Percentiles rank a stretch among this genome's conserved stretches.
These are phyloP conservation scores for Acanthosoma haemorrhoidale DNA, from an alignment of 2,888 invertebrate species.

Conservation along the genomic window DNA sequence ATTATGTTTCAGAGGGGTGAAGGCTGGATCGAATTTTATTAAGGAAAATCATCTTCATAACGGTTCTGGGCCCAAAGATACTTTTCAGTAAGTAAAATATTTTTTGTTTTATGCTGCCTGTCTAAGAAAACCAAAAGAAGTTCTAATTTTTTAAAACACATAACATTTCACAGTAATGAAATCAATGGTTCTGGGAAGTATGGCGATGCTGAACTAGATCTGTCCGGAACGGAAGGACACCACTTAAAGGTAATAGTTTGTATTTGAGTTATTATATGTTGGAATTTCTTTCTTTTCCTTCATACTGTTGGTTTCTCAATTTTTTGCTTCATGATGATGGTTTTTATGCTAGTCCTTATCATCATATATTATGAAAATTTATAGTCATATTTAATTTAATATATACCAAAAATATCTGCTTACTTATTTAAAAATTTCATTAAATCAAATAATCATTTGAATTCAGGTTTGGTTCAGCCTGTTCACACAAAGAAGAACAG, in stretches of 20 bases:
- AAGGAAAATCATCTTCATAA: constrained; percentile 15
- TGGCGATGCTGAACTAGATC: constrained; percentile 21
- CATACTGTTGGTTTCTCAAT: too few relatives aligned
- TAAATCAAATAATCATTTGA: too few relatives aligned
- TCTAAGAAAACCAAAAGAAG: neutral
- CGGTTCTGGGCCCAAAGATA: constrained; percentile 1
- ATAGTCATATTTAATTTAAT: too few relatives aligned
- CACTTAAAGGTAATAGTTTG: constrained; percentile 1
- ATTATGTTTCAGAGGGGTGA: constrained; percentile 14
- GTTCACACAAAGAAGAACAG: too few relatives aligned
- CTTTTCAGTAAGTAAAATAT: neutral
- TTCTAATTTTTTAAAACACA: neutral
- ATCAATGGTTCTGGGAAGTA: constrained; percentile 6
- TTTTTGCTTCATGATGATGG: too few relatives aligned
- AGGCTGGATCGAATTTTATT: neutral
- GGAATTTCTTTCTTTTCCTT: too few relatives aligned
- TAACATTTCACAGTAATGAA: neutral
- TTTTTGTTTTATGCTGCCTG: neutral
- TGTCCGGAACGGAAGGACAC: constrained; percentile 24
- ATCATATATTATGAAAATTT: too few relatives aligned
- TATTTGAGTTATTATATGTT: neutral
- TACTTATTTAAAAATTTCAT: too few relatives aligned
- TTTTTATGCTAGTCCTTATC: too few relatives aligned
- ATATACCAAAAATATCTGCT: too few relatives aligned
- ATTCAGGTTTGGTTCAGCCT: too few relatives aligned